These are phyloP conservation scores for Drosophila meridionalis DNA, from an alignment of 2,888 invertebrate genomes.

Conservation along the genomic window DNA sequence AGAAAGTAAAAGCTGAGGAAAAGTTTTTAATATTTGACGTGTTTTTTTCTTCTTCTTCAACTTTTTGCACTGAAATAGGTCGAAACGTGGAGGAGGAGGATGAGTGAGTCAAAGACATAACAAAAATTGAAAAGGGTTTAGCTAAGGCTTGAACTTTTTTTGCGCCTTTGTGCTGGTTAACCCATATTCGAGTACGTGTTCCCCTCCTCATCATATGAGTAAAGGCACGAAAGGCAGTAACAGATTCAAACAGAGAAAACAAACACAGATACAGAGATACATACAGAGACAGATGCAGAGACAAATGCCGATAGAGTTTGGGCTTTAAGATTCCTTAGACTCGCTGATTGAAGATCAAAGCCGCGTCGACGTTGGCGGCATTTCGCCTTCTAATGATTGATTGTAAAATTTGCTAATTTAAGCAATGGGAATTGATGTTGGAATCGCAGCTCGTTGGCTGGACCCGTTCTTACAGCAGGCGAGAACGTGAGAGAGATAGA, in stretches of 20 bases:
- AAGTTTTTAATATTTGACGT: constrained; percentile 78
- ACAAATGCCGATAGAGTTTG: constrained; percentile 9
- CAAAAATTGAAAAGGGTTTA: constrained; percentile 82
- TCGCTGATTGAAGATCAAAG: constrained; percentile 69
- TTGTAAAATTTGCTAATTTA: constrained; percentile 77
- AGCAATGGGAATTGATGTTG: constrained; percentile 74
- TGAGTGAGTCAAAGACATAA: constrained; percentile 14
- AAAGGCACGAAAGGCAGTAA: constrained; percentile 15
- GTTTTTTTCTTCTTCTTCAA: constrained; percentile 52
- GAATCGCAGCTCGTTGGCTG: constrained; percentile 27
- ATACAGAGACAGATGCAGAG: background rate
- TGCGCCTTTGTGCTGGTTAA: constrained; percentile 41
- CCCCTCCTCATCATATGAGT: constrained; percentile 36
- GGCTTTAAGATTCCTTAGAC: constrained; percentile 38
- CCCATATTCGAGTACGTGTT: constrained; percentile 59
- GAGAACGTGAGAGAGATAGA: background rate
- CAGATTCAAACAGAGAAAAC: constrained; percentile 13
- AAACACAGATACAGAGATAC: background rate
- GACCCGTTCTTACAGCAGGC: constrained; percentile 24
- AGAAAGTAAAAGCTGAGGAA: constrained; percentile 75
- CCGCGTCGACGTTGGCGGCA: constrained; percentile 53
- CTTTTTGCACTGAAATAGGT: constrained; percentile 60
- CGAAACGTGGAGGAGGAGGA: constrained; percentile 9
- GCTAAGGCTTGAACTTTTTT: constrained; percentile 75
- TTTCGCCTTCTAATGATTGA: constrained; percentile 71